Percentiles rank a stretch among this genome's conserved stretches.
These are phyloP conservation scores for Myotis daubentonii DNA, from an alignment of 2,797 vertebrate genomes.

Conservation along the genomic window DNA sequence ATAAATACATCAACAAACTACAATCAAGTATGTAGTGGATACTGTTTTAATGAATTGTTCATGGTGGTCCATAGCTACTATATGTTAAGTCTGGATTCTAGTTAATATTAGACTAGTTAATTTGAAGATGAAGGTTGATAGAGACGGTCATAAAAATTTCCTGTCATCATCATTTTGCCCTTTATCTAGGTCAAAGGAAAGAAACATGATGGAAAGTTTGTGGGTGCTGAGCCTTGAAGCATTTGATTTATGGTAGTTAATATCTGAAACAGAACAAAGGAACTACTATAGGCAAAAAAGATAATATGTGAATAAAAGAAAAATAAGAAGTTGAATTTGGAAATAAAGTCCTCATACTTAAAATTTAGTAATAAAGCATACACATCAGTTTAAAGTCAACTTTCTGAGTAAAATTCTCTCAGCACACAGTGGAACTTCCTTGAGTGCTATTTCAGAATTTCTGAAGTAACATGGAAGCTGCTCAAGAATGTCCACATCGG, in stretches of 20 bases:
- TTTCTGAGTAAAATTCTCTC: neutral
- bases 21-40: neutral
- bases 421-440: neutral
- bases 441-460: constrained; percentile 31
- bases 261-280: neutral
- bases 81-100: constrained; percentile 9
- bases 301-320: neutral
- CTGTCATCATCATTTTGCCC: neutral
- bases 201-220: neutral
- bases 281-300: neutral
- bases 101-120: neutral
- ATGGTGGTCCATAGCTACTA: neutral
- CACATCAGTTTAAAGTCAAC: neutral
- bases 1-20: neutral
- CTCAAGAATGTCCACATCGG: neutral
- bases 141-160: neutral
- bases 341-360: neutral
- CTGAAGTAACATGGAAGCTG: neutral
- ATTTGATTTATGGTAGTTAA: neutral
- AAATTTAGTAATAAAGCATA: constrained; percentile 19
- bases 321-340: neutral
- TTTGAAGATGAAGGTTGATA: neutral
- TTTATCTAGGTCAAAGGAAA: neutral
- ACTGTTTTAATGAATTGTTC: neutral
- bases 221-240: neutral